Base-by-base conservation (phyloP, 2,797 vertebrate genomes). In the Lutjanus campechanus region DNA sequence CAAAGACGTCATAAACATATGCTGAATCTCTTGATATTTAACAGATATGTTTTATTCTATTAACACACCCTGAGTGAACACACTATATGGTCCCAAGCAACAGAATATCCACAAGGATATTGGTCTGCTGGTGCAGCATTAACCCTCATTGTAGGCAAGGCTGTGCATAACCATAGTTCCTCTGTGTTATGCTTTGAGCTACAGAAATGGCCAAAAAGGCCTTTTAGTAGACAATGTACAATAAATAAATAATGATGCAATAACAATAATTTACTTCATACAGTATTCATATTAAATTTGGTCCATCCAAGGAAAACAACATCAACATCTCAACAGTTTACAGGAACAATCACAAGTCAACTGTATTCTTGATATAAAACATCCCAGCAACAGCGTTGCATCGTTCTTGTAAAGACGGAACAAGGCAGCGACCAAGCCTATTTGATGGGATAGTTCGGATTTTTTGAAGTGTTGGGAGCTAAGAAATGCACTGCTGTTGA, bases 21-120 rank as follows among this genome's bases (percentile, higher is more conserved):
- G 73, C 65, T 77, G 3, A 77, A 84, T 82, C 25, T 70, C 61
- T 66, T 69, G 40, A 85, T 84, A 81, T 66, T 49, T 72, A 80
- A 71, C 61, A 80, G 20, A 81, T 22, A 82, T 70, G 46, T 47
- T 76, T 81, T 51, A 72, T 72, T 81, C 22, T 74, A 77, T 82
- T 49, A 85, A 82, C 60, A 79, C 76, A 11, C 91, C 91, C 91
- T 93, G 91, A 94, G 90, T 83, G 44, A 87, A 82, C 75, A 85
- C 54, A 40, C 62, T 73, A 73, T 54, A 80, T 85, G 75, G 84
- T 90, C 85, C 86, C 79, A 77, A 83, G 54, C 53, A 69, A 81
- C 61, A 83, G 16, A 83, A 60, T 61, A 75, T 65, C 63, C 40
- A n/a, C 11, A 6, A 76, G 43, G 74, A 85, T 66, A 69, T 20